phyloP scores from a whole-genome alignment of 2,113 vertebrate species.

The Falco punctatus region DNA sequence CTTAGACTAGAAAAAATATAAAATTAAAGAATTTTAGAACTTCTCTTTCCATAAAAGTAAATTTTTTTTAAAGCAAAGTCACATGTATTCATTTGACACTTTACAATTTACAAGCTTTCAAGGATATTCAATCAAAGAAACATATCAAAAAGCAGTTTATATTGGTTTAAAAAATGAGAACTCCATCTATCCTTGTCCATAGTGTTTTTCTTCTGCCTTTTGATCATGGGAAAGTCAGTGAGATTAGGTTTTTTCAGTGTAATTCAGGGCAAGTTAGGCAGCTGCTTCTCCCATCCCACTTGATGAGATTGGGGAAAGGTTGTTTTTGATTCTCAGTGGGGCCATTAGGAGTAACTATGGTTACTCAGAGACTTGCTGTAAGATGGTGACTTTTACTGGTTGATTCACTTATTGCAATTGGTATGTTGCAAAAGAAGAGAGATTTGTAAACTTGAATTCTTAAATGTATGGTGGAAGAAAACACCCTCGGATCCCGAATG shows the following conservation, averaged over 20 bases:
- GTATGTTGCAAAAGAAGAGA: too few species aligned
- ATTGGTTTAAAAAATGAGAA: not conserved
- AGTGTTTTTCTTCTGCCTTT: not conserved
- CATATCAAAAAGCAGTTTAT: not conserved
- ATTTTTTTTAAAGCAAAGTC: rapidly evolving
- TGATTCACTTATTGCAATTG: too few species aligned
- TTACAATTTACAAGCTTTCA: rapidly evolving
- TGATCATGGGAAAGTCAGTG: not conserved
- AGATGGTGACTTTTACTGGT: too few species aligned
- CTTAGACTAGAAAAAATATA: not conserved
- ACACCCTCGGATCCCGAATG: too few species aligned
- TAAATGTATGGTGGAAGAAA: too few species aligned
- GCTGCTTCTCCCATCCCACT: not conserved
- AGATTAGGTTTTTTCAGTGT: not conserved
- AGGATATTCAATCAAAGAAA: not conserved
- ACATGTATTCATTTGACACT: not conserved
- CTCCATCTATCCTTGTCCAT: not conserved
- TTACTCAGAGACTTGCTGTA: too few species aligned
- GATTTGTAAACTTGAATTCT: too few species aligned
- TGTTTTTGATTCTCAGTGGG: too few species aligned
- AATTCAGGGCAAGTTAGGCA: not conserved
- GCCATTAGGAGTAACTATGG: too few species aligned
- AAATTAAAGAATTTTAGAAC: not conserved
- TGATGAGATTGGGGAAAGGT: too few species aligned
- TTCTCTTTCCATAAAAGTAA: not conserved